Base-by-base conservation (phyloP, 2,888 invertebrate genomes). In the Blastobasis lacticolella region DNA sequence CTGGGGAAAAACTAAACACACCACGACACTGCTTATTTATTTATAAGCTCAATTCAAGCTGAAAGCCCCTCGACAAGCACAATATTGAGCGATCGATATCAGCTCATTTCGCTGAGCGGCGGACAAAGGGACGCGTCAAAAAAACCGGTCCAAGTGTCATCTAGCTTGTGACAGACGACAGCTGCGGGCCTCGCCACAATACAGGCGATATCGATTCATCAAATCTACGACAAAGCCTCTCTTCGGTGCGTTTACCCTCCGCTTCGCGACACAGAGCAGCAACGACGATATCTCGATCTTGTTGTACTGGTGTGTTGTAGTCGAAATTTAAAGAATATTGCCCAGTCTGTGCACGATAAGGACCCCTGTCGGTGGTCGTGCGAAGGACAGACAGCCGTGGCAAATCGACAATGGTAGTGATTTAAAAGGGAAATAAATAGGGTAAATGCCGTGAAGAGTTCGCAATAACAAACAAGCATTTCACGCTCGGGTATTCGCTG, bases 61-160 rank as follows among this genome's bases (percentile, higher is more conserved):
- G 57, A 67, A 75, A 73, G 76, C 82, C 79, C 81, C 81, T 78
- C 78, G 73, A 53, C 63, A 68, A 70, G 73, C 71, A 75, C 74
- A 79, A 80, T 82, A 80, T 81, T 78, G 75, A 78, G 75, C 80
- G 87, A 87, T 87, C 82, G 84, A 84, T 86, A 86, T 87, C 85
- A 71, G 67, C 78, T 83, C 81, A 81, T 85, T 83, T 78, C 71
- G 71, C 64, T 62, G 67, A 73, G 73, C 74, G 67, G 74, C 78
- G 75, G 73, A 74, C 78, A 71, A 86, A 85, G 69, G 71, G 68
- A 71, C 67, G 71, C 73, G 79, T 81, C 79, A 78, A 75, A 85
- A 84, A 81, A 85, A 83, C 76, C 68, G 72, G 72, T 68, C 77
- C 69, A 72, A 79, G 83, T 84, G 84, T 83, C 85, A 84, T 82